A percentile compares a stretch with the other conserved stretches of the same genome.
Evolutionary conservation across 2,888 invertebrate genomes (phyloP).

Genomic region (Drosophila cognata): DNA sequence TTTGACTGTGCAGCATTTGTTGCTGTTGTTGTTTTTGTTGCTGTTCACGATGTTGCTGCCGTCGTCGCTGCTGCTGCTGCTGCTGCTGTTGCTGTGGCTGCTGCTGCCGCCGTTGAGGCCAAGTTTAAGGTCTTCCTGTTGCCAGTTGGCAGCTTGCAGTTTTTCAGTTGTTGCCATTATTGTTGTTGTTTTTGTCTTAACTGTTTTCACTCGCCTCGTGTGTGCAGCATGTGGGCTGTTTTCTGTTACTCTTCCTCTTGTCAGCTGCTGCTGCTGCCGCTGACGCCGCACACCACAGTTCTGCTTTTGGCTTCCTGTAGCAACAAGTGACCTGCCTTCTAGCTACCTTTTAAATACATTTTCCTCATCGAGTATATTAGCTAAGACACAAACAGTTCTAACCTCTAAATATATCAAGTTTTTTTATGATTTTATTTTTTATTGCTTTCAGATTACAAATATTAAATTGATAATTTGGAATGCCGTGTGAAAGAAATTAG

Average conservation of each 20-base stretch:
- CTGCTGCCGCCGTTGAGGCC: conserved; percentile 72
- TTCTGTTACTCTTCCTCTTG: conserved; percentile 60
- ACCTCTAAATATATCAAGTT: too few species aligned
- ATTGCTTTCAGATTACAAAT: background rate
- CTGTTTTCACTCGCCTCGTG: conserved; percentile 75
- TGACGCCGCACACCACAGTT: conserved; percentile 27
- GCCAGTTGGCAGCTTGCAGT: conserved; percentile 67
- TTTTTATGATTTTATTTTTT: too few species aligned
- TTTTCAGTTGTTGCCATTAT: conserved; percentile 46
- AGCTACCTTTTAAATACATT: conserved; percentile 66
- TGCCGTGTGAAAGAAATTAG: background rate
- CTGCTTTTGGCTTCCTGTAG: conserved; percentile 49
- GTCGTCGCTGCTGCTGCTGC: conserved; percentile 42
- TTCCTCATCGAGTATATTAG: background rate
- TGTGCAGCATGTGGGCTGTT: conserved; percentile 72
- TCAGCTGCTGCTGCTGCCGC: conserved; percentile 37
- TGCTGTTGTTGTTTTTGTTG: conserved; percentile 53
- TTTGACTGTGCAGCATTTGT: conserved; percentile 68
- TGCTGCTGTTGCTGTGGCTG: conserved; percentile 32
- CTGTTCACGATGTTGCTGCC: conserved; percentile 66
- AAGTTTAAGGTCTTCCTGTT: conserved; percentile 81
- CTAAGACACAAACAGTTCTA: background rate
- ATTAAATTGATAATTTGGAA: background rate
- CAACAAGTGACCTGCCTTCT: conserved; percentile 73
- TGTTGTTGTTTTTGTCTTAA: conserved; percentile 68